Evolutionary conservation across 2,888 invertebrate species (phyloP), one percentile per base, ranked within the genome.

Genomic region (Atethmia centrago): DNA sequence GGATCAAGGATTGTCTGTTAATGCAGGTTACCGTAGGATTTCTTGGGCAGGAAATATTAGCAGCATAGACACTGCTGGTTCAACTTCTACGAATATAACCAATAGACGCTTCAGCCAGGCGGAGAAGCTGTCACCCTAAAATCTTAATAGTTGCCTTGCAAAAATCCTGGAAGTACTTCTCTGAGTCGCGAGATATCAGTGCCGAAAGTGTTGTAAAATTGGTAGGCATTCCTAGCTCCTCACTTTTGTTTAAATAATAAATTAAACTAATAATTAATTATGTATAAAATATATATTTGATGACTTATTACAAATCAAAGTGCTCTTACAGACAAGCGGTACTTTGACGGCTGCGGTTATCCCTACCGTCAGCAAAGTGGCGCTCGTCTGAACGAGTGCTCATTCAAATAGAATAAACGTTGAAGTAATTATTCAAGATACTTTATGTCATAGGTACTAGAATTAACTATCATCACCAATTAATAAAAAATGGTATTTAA

Each of bases 281-380:
- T 64, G 79, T 78, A 69, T 82, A 82, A 79, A 69, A 79, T 59
- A 66, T 82, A 64, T 82, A 79, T 75, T 83, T 75, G 55, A 70
- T 79, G 79, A 79, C 68, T 67, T 74, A 72, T 66, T 51, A 69
- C 47, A 78, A 74, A 65, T 74, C 45, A 59, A 61, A 40, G 59
- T 40, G 31, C 40, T 55, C 69, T 61, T 49, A 14, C 53, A 61
- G 61, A 77, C 53, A 40, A 77, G 21, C 45, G 19, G 28, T 51
- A 45, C 36, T 64, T 49, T 25, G 40, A 64, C 25, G 19, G 25
- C 8, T 63, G 21, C 56, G 14, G 16, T 49, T 12, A 71, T 67
- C 45, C n/a, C 10, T 61, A 55, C 42, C 21, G 47, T 49, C 14
- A 14, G 14, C 9, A 40, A 77, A 61, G 59, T 49, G 31, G 25